Base-by-base conservation (phyloP, 2,888 invertebrate genomes). In the Proisotoma minuta region DNA sequence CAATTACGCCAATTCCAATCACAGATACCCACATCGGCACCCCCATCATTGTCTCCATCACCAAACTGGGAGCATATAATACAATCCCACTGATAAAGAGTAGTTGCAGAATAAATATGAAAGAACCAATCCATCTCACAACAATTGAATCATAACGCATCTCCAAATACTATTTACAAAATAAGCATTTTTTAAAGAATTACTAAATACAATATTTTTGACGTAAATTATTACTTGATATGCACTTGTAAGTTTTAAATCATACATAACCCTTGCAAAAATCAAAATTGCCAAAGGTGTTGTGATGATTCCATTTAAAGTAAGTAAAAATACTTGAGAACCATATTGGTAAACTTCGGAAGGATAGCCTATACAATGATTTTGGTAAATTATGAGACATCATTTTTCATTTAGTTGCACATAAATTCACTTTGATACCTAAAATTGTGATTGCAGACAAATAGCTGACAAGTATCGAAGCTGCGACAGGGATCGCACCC, bases 111-210 rank as follows among this genome's bases (percentile, higher is more conserved):
- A 73, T 70, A 49, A 72, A 73, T 18, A 63, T 69, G 1, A 59
- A 27, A 2, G 73, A 68, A 1, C 59, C 66, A 28, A 72, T 50
- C 62, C 68, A 63, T 39, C 71, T 48, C 15, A 71, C 62, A 8
- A 26, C 47, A 20, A 60, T 53, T 1, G 70, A 70, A 27, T 73
- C 64, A 43, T 52, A 73, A 26, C 73, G 52, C 5, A 51, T n/a
- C 34, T 73, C 70, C 49, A 72, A 61, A 58, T 73, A 73, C 68
- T 69, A n/a, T n/a, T n/a, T n/a, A n/a, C n/a, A 20, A 43, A 43
- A 43, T 18, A 12, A 43, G 8, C 34, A 34, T 15, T 8, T 34
- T 3, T n/a, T 34, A 15, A 8, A 34, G 8, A 34, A 34, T 34
- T 10, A 34, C 8, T 43, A 12, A n/a, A 43, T 43, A 43, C 43